phyloP scores from a whole-genome alignment of 2,113 vertebrate species.

The Pitta sordida region DNA sequence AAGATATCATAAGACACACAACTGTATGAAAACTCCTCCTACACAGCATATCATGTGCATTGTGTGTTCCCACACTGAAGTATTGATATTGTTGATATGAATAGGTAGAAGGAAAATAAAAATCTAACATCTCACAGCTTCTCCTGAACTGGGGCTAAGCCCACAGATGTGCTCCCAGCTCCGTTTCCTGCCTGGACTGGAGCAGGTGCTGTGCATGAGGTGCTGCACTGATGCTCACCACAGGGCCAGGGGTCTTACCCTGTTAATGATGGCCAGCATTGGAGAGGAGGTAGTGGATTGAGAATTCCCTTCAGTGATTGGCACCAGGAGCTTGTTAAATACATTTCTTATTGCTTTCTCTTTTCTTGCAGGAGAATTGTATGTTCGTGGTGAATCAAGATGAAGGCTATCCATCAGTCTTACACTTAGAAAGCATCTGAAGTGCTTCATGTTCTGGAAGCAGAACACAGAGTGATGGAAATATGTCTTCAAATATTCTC shows the following conservation, averaged over 20 bases:
- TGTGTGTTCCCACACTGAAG: background rate
- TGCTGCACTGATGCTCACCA: rapidly evolving
- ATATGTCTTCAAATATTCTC: background rate
- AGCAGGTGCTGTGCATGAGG: rapidly evolving
- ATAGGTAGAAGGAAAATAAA: background rate
- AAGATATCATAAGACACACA: background rate
- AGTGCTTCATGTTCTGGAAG: background rate
- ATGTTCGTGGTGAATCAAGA: background rate
- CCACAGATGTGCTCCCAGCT: rapidly evolving
- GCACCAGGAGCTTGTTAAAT: background rate
- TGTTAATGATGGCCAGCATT: background rate
- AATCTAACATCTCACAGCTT: background rate
- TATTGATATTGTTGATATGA: background rate
- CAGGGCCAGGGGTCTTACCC: rapidly evolving
- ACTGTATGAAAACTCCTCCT: background rate
- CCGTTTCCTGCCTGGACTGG: background rate
- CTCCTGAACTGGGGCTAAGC: background rate
- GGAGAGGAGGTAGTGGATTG: background rate
- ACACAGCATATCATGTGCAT: rapidly evolving
- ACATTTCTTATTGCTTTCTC: background rate
- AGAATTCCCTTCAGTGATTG: rapidly evolving
- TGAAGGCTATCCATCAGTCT: background rate
- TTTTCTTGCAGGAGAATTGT: background rate
- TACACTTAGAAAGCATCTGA: background rate
- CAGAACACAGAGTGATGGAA: background rate